Base-by-base conservation (phyloP, 2,797 vertebrate species). In the Vultur gryphus region DNA sequence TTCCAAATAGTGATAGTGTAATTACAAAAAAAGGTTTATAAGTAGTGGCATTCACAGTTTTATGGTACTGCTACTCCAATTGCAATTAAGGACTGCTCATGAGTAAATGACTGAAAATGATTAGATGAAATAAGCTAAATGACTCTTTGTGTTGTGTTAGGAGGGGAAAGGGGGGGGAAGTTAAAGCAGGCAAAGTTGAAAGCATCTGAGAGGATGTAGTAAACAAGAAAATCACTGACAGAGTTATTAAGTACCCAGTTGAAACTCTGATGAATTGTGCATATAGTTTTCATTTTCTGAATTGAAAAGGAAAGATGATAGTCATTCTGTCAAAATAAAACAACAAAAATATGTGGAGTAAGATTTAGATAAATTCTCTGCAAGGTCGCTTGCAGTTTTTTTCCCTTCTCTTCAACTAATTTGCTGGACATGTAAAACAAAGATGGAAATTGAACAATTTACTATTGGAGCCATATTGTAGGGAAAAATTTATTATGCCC, bases 401-500 rank as follows among this genome's bases (percentile, higher is more conserved):
- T 51, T 18, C 1, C 24, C 13, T 37, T 54, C 13, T 51, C 8
- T 71, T 84, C 35, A 72, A n/a, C 3, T 54, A 54, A 49, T 83
- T 77, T 79, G 1, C 20, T 75, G 35, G 14, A 21, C 10, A 25
- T 15, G 6, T 28, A 33, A 85, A 93, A 83, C 37, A 31, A 33
- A 84, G 20, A 51, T 11, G 70, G 21, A 61, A 64, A 41, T 9
- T 17, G 25, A 66, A 55, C 3, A 44, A 16, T 44, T 81, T 1
- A 2, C 4, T 11, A 19, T 13, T 25, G 35, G 81, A 75, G 6
- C 1, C 41, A 49, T 78, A 84, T 4, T 0, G 0, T 11, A 33
- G 6, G 4, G 31, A 49, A 93, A 90, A 75, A 33, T 0, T 54
- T 44, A 24, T 58, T 66, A 29, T 51, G 7, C 7, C 5, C 51